A percentile compares a stretch with the other conserved stretches of the same genome.
phyloP scores from a whole-genome alignment of 2,888 invertebrate genomes.

The Eucriotettix oculatus region DNA sequence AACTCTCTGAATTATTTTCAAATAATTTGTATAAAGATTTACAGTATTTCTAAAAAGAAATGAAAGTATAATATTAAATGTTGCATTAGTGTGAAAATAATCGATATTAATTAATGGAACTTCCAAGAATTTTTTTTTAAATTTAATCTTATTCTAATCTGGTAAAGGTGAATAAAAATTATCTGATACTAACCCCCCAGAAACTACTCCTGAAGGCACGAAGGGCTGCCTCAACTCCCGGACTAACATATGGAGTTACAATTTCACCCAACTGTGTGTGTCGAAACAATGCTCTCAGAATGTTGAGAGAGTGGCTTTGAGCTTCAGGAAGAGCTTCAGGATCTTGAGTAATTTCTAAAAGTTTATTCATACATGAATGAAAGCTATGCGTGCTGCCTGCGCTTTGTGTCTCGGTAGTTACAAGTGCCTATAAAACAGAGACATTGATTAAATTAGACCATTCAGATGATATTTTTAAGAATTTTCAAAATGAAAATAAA shows the following conservation, averaged over 20 bases:
- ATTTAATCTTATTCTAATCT: too few relatives aligned
- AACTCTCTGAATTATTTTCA: too few relatives aligned
- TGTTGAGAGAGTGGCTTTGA: conserved; percentile 70
- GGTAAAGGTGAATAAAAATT: too few relatives aligned
- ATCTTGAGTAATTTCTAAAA: conserved; percentile 30
- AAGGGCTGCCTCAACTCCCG: conserved; percentile 54
- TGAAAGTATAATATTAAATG: too few relatives aligned
- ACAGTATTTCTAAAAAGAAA: too few relatives aligned
- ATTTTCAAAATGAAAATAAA: neutral
- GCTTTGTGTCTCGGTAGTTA: conserved; percentile 55
- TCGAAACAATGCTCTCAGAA: conserved; percentile 63
- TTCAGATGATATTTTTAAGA: neutral
- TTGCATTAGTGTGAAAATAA: too few relatives aligned
- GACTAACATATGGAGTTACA: conserved; percentile 48
- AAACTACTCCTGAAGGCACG: conserved; percentile 51
- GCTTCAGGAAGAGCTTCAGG: conserved; percentile 24
- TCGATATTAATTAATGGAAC: too few relatives aligned
- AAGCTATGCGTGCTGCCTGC: conserved; percentile 33
- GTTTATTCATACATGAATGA: conserved; percentile 35
- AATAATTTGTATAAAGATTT: too few relatives aligned
- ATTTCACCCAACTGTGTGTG: conserved; percentile 59
- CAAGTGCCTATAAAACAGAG: conserved; percentile 42
- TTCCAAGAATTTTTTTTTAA: too few relatives aligned
- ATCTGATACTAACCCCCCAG: conserved; percentile 52
- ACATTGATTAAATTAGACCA: neutral